Base-by-base conservation (phyloP, 2,113 vertebrate genomes). In the Poeciliopsis turrubarensis region DNA sequence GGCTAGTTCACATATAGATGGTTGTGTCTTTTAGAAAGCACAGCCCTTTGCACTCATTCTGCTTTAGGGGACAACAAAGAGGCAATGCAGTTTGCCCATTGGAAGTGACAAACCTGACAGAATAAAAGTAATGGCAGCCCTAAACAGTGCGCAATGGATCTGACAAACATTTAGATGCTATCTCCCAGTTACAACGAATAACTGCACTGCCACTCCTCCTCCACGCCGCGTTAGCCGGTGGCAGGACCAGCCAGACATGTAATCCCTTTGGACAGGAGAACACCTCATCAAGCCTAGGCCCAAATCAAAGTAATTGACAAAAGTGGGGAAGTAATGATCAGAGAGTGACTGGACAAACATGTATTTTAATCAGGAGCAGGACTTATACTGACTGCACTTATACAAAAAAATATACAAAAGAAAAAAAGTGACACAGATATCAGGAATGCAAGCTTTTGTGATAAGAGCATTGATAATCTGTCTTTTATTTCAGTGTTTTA, bases 91-190 rank as follows among this genome's bases (percentile, higher is more conserved):
- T 79, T 57, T 74, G 74, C 87, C 89, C 89, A 94, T 94, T 85
- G 81, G 87, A 90, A 91, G 86, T 93, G 94, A 94, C 94, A 90
- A 86, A 89, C 91, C 83, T 92, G 92, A 93, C 93, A 93, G 88
- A 89, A 91, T 91, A 94, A 91, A 93, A 94, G 91, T 89, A 92
- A 94, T 87, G 81, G 88, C 81, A 78, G 79, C 81, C 77, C 80
- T 90, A 92, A 92, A 94, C 86, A 90, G 80, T 61, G 79, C 87
- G 78, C 89, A 88, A 86, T 82, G 77, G 87, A 94, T 94, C 90
- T 94, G 92, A 94, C 92, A 94, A 95, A 94, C 91, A 93, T 94
- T 95, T 94, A 93, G 90, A 94, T 91, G 89, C 84, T 93, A 94
- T 94, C 91, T 92, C 90, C 86, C 90, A 90, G 92, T 92, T 92